phyloP scores from a whole-genome alignment of 2,888 invertebrate genomes.

The Lamproptera curius region DNA sequence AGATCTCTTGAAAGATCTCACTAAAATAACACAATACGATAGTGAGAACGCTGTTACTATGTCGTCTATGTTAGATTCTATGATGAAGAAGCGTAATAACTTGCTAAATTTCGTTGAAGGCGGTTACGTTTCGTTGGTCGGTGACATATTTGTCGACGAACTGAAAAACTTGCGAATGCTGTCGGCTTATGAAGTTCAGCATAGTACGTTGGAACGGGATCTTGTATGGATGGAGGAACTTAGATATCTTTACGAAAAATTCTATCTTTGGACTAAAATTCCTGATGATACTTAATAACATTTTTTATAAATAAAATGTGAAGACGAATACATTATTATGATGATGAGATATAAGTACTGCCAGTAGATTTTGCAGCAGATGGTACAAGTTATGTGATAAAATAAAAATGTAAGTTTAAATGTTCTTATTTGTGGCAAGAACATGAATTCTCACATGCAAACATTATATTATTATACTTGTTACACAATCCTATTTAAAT shows the following conservation, averaged over 20 bases:
- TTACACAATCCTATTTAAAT: too few species aligned
- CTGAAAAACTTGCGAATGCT: slow-evolving; percentile 48
- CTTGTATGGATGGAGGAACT: slow-evolving; percentile 66
- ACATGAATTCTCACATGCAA: too few species aligned
- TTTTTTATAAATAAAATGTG: too few species aligned
- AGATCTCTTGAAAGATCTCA: slow-evolving; percentile 43
- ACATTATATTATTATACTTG: too few species aligned
- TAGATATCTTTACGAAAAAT: slow-evolving; percentile 61
- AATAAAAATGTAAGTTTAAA: too few species aligned
- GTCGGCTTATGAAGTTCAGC: slow-evolving; percentile 52
- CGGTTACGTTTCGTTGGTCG: slow-evolving; percentile 47
- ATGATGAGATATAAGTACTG: too few species aligned
- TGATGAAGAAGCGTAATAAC: slow-evolving; percentile 38
- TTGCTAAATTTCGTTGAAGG: slow-evolving; percentile 45
- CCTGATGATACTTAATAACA: slow-evolving; percentile 5
- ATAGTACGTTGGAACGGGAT: slow-evolving; percentile 51
- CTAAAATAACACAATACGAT: slow-evolving; percentile 39
- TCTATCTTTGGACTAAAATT: slow-evolving; percentile 44
- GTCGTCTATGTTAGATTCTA: slow-evolving; percentile 47
- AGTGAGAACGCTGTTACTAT: slow-evolving; percentile 48
- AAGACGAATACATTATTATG: too few species aligned
- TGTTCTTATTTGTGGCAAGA: too few species aligned
- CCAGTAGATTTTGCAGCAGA: too few species aligned
- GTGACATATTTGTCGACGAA: slow-evolving; percentile 63
- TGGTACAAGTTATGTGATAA: too few species aligned